Conservation (phyloP, 2,113 vertebrate species). For the Nannospalax galili region DNA sequence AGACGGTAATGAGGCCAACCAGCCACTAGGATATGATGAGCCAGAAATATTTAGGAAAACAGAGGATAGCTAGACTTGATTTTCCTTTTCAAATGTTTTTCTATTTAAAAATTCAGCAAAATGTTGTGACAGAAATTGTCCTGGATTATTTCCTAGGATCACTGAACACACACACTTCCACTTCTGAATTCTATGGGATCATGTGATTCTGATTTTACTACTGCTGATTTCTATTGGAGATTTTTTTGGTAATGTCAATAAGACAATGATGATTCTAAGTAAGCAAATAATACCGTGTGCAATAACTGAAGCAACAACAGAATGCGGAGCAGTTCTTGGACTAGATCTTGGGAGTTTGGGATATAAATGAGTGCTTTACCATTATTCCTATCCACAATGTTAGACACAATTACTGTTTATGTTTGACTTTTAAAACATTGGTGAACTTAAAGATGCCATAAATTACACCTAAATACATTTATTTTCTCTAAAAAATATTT, state of each 20-base stretch:
- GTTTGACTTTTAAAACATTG: neutral
- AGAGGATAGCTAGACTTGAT: neutral
- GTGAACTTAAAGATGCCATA: neutral
- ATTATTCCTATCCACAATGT: neutral
- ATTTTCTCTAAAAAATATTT: neutral
- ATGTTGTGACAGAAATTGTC: neutral
- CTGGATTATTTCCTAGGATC: neutral
- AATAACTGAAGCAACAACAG: neutral
- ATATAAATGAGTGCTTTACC: neutral
- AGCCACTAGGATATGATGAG: neutral
- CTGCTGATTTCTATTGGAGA: neutral
- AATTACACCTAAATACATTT: neutral
- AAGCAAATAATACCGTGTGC: neutral
- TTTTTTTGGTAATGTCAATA: neutral
- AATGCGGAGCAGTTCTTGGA: neutral
- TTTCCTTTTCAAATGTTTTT: slow-evolving; percentile 14
- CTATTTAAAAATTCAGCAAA: slow-evolving; percentile 21
- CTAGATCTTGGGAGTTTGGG: neutral
- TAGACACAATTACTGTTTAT: neutral
- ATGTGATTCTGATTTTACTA: neutral
- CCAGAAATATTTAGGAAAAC: neutral
- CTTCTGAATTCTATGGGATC: neutral
- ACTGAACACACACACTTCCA: neutral
- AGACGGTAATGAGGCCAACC: neutral
- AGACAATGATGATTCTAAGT: neutral